A percentile compares a stretch with the other conserved stretches of the same genome.
These are phyloP conservation scores for Isotomurus palustris DNA, from an alignment of 2,888 invertebrate genomes.

Conservation along the genomic window DNA sequence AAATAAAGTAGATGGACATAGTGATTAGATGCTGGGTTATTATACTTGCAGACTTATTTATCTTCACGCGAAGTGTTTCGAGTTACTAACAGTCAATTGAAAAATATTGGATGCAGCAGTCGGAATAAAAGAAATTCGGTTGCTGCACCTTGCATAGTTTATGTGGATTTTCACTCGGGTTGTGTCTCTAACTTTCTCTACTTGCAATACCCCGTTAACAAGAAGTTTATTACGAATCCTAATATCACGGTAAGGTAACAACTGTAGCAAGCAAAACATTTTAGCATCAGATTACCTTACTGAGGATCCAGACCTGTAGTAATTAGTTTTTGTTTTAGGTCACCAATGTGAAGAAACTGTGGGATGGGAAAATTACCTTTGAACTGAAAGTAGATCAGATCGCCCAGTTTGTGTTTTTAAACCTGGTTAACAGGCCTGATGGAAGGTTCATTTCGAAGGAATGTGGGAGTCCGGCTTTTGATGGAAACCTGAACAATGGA, in stretches of 20 bases:
- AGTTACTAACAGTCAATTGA: conserved; percentile 6
- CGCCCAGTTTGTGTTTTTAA: conserved; percentile 60
- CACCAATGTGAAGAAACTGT: not conserved
- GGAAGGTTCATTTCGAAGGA: conserved; percentile 53
- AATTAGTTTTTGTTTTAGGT: not conserved
- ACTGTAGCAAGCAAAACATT: not conserved
- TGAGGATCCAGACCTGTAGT: too few species aligned
- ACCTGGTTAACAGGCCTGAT: conserved; percentile 58
- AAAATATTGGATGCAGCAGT: conserved; percentile 6
- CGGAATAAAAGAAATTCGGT: too few species aligned
- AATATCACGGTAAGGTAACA: conserved; percentile 13
- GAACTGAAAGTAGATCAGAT: conserved; percentile 53
- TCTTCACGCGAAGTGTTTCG: conserved; percentile 6
- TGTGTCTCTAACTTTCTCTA: conserved; percentile 59
- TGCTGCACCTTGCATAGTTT: conserved; percentile 3
- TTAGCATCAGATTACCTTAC: not conserved
- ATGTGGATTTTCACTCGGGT: conserved; percentile 3
- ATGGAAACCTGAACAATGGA: conserved; percentile 76
- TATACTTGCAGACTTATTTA: not conserved
- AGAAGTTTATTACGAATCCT: conserved; percentile 9
- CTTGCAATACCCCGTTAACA: conserved; percentile 50
- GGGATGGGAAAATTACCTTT: conserved; percentile 29
- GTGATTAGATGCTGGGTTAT: too few species aligned
- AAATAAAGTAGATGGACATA: not conserved
- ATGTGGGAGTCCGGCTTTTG: too few species aligned